phyloP scores from a whole-genome alignment of 2,797 vertebrate genomes.

The Xiphophorus birchmanni region DNA sequence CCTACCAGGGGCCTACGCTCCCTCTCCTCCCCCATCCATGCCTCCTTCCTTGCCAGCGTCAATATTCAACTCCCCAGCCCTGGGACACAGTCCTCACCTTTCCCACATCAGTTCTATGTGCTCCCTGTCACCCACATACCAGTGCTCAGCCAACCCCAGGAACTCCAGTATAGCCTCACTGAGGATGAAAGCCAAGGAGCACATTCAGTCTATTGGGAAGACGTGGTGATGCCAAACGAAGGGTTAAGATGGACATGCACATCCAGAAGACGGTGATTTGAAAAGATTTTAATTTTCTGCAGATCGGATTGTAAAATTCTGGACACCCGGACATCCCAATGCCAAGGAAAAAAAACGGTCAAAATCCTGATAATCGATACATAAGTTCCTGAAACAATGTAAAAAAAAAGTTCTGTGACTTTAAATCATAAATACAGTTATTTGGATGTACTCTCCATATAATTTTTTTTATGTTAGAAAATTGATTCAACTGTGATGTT shows the following conservation, averaged over 20 bases:
- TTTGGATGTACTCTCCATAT: constrained; percentile 20
- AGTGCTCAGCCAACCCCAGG: constrained; percentile 89
- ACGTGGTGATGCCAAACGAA: constrained; percentile 84
- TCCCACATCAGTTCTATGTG: constrained; percentile 87
- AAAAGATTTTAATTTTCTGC: constrained; percentile 5
- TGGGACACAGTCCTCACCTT: constrained; percentile 80
- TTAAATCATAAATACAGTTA: background rate
- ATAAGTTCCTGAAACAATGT: constrained; percentile 31
- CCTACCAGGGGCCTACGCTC: constrained; percentile 84
- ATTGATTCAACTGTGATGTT: constrained; percentile 23
- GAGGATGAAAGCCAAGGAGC: constrained; percentile 96
- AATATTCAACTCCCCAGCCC: constrained; percentile 85
- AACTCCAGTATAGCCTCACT: constrained; percentile 95
- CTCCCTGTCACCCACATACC: constrained; percentile 83
- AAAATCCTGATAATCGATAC: constrained; percentile 10
- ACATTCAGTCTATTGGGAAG: constrained; percentile 95
- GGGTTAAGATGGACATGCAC: constrained; percentile 9
- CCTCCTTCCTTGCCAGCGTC: constrained; percentile 59
- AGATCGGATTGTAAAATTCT: constrained; percentile 29
- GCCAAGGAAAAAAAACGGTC: background rate
- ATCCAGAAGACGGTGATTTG: constrained; percentile 5
- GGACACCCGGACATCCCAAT: background rate
- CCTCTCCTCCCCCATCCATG: constrained; percentile 74
- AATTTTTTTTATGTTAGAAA: constrained; percentile 9
- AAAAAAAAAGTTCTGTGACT: background rate